Base-by-base conservation (phyloP, 2,888 invertebrate genomes). In the Conus canariensis region DNA sequence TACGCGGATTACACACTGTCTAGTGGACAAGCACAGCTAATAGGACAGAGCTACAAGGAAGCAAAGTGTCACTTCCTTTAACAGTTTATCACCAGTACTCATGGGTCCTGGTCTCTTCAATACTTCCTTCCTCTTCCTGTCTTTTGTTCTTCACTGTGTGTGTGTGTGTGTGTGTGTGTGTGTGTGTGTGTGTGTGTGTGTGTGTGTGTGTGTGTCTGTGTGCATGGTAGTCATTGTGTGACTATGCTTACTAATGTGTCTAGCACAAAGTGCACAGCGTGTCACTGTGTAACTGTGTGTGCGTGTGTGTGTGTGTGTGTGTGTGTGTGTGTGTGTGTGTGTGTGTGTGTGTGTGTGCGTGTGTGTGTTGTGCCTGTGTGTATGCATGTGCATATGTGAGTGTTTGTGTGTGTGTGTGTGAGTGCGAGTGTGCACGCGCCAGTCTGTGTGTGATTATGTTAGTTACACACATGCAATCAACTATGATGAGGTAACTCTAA, bases 151-250 rank as follows among this genome's bases (percentile, higher is more conserved):
- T 64, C 16, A 25, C 30, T 77, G 77, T 77, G 77, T 10, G 77
- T 77, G 77, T 77, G 77, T 77, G 77, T 45, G 45, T 77, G 77
- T 77, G 7, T 4, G 77, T 45, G 77, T 77, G 77, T 77, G 77
- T 45, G 77, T 77, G 77, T 77, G 77, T 77, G 77, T 77, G 77
- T 77, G 77, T 77, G 77, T 77, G 77, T 77, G 77, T 77, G 77
- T 77, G 30, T 77, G 77, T 77, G 77, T 77, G 77, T 77, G 77
- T 77, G 30, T 77, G 77, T 77, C 45, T 77, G 30, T 77, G 77
- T 77, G 77, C 25, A 30, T 77, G 77, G 25, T 4, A 14, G 77
- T 30, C 1, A 25, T 6, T 77, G 77, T 77, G 77, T 77, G 77
- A 2, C 25, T 30, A 25, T 77, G 77, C 25, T 25, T 77, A n/a